These are phyloP conservation scores for Petaurus breviceps DNA, from an alignment of 2,113 vertebrate genomes.

Conservation along the genomic window DNA sequence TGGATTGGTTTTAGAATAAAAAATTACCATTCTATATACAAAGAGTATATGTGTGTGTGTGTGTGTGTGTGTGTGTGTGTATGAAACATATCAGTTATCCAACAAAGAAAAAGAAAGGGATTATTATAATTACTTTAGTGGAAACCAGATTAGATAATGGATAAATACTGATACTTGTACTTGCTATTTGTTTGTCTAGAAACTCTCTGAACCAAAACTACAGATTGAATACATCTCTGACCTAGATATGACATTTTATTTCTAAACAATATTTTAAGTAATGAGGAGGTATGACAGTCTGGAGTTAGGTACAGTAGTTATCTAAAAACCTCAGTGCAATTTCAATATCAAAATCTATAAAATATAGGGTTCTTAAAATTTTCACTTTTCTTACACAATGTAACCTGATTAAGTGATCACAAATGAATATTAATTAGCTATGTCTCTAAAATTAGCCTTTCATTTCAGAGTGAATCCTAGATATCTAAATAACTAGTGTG, in stretches of 20 bases:
- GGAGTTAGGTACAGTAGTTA: not conserved
- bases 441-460: not conserved
- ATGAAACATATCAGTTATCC: not conserved
- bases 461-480: constrained; percentile 13
- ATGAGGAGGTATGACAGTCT: not conserved
- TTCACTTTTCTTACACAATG: not conserved
- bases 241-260: constrained; percentile 1
- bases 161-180: constrained; percentile 45
- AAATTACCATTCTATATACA: constrained; percentile 45
- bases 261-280: not conserved
- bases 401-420: not conserved
- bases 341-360: not conserved
- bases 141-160: constrained; percentile 10
- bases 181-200: not conserved
- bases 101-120: not conserved
- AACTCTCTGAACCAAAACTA: not conserved
- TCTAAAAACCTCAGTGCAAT: not conserved
- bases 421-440: not conserved
- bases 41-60: no score
- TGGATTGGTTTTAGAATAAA: constrained; percentile 15
- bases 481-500: not conserved
- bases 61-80: no score
- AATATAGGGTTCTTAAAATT: not conserved
- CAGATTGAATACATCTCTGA: not conserved
- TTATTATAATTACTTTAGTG: constrained; percentile 6